Evolutionary conservation across 2,113 vertebrate species (phyloP), one percentile per base, ranked within the genome.

Genomic region (Etheostoma spectabile): DNA sequence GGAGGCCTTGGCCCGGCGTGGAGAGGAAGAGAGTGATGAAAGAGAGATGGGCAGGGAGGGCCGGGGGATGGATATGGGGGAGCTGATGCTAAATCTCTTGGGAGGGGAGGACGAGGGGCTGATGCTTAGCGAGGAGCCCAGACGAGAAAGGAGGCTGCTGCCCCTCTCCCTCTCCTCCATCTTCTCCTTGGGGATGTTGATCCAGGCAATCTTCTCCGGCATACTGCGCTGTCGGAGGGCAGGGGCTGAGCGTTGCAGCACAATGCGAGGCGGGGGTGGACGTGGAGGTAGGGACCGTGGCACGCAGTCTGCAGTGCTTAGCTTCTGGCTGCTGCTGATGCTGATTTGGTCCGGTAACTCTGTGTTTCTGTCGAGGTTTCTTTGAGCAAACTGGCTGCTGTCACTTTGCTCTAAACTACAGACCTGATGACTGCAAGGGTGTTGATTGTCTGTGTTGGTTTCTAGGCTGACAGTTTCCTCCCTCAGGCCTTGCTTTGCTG

Each of bases 181-280:
- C 63, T 91, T 93, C 82, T 95, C 95, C 76, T 91, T 91, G 0
- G 87, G 62, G 13, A 59, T 48, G 49, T 84, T 93, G 35, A 94
- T 94, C 92, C 92, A 96, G 86, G 60, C 80, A 76, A 92, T 93
- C 66, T 96, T 96, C 84, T 95, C 97, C 22, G 96, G 96, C 97
- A 97, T 96, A 91, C 95, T 96, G 80, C 82, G 80, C 83, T 93
- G 87, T 72, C 67, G 73, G 84, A 91, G 87, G 86, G 90, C 89
- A 83, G 91, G 67, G 3, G 33, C 80, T 0, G 81, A 57, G 55
- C 30, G 62, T 0, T 21, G 51, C 0, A 67, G 18, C 2, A 12
- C 21, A 35, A 87, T 81, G 4, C 51, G 79, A 19, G 91, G 93
- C 0, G 88, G 94, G 0, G 92, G 91, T 2, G 94, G 93, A 1